Percentiles rank a stretch among this genome's conserved stretches.
These are phyloP conservation scores for Syrphus vitripennis DNA, from an alignment of 2,888 invertebrate genomes.

Conservation along the genomic window DNA sequence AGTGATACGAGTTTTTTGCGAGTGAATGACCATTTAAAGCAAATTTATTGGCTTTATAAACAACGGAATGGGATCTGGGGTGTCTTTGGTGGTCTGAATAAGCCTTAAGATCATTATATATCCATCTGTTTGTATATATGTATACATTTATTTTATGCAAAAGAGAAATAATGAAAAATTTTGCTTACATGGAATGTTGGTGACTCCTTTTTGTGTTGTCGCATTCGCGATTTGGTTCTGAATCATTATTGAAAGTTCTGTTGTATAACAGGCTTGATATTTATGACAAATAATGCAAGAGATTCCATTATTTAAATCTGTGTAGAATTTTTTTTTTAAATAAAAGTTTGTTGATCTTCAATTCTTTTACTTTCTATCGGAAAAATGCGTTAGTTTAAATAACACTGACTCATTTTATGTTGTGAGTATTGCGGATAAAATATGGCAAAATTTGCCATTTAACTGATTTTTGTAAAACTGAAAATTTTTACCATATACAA, in stretches of 20 bases:
- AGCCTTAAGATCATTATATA: background rate
- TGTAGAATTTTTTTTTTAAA: background rate
- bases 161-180: background rate
- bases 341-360: no score
- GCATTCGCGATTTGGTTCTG: background rate
- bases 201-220: background rate
- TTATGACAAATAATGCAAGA: background rate
- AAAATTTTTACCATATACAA: no score
- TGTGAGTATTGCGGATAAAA: no score
- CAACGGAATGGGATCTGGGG: background rate
- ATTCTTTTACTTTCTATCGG: background rate
- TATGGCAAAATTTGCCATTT: no score
- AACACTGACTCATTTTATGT: no score
- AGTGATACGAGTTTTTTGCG: conserved; percentile 21
- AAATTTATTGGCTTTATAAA: conserved; percentile 44
- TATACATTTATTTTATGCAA: background rate
- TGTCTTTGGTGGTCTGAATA: background rate
- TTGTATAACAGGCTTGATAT: background rate
- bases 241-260: background rate
- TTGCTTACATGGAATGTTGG: background rate
- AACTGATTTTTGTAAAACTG: no score
- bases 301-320: background rate
- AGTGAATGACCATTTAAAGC: conserved; percentile 65
- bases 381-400: no score
- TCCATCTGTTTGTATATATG: background rate